Base-by-base conservation (phyloP, 2,888 invertebrate genomes). In the Mesopsocus fuscifrons region DNA sequence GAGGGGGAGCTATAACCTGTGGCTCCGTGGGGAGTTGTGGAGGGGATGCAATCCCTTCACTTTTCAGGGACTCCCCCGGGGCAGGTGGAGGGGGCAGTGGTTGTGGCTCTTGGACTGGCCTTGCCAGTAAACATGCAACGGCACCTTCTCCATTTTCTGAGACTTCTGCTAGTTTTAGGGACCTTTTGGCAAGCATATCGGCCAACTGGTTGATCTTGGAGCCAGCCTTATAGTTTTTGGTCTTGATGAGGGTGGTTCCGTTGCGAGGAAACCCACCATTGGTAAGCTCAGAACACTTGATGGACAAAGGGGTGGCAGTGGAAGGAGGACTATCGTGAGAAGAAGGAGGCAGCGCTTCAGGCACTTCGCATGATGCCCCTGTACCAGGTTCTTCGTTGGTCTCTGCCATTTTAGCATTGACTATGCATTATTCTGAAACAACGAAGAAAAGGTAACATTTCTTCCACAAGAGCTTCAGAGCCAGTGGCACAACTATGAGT, bases 151-250 rank as follows among this genome's bases (percentile, higher is more conserved):
- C 34, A 15, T 34, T 34, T 18, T 34, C 17, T 20, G 38, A 20
- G 20, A 20, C 38, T 38, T 38, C 38, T n/a, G 20, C 38, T 13
- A 38, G 13, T 6, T 38, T 38, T 11, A 18, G 38, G n/a, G 38
- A 38, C 21, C 38, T 15, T 20, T 38, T 38, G 21, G 38, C 38
- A 38, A 38, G 38, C 38, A 38, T 38, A 38, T 38, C 38, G 8
- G 38, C 38, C n/a, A 38, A 20, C 20, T 18, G 17, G 21, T 38
- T 38, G 15, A 38, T 38, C 20, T 38, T 38, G n/a, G 38, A 38
- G n/a, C 38, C 38, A 38, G 38, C 38, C 21, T 38, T 38, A 17
- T 38, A 38, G 20, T 38, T 38, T 18, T 38, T 38, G 21, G n/a
- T 38, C 13, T 4, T 17, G 8, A 26, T 6, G 26, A 26, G 11